Base-by-base conservation (phyloP, 2,113 vertebrate species). In the Myanophis thanlyinensis region DNA sequence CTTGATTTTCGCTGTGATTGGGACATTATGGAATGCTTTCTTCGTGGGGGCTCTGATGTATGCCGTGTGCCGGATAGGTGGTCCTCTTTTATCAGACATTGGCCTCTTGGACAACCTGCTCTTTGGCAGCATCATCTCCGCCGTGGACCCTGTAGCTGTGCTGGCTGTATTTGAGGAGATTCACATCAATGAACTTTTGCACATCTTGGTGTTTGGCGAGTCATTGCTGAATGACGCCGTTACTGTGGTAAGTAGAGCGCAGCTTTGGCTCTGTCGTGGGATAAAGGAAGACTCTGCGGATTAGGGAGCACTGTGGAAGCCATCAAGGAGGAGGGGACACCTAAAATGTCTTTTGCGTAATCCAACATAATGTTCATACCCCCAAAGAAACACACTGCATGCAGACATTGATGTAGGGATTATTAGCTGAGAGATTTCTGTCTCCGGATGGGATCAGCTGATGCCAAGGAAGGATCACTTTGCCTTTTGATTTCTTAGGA, bases 101-200 rank as follows among this genome's bases (percentile, higher is more conserved):
- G 97, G 97, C 53, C 98, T 99, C n/a, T 95, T 99, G 96, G 97
- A 98, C 59, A 99, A 98, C 95, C 97, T 99, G 97, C 98, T 99
- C 48, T 99, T 99, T 0, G 99, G 98, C 89, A 98, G 99, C 97
- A 98, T 99, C 96, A 98, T 99, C 97, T 99, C 99, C 0, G 99
- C 99, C 0, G 99, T 99, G 95, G 99, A 99, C 95, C 99, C 99
- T 0, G 99, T 99, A 53, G 99, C 99, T 0, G 99, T 99, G 94
- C 98, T 99, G 67, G 99, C 99, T 0, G 99, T 99, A 23, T 99
- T 99, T 10, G 99, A 99, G 96, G 99, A 99, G 97, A 99, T 99
- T 96, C 99, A 99, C 96, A 99, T 99, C 97, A 99, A 99, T 0
- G 99, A 99, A 93, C 98, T 99, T 92, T 97, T 99, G 88, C 99